Evolutionary conservation across 2,797 vertebrate genomes (phyloP), one percentile per base, ranked within the genome.

Genomic region (Epinephelus awoara): DNA sequence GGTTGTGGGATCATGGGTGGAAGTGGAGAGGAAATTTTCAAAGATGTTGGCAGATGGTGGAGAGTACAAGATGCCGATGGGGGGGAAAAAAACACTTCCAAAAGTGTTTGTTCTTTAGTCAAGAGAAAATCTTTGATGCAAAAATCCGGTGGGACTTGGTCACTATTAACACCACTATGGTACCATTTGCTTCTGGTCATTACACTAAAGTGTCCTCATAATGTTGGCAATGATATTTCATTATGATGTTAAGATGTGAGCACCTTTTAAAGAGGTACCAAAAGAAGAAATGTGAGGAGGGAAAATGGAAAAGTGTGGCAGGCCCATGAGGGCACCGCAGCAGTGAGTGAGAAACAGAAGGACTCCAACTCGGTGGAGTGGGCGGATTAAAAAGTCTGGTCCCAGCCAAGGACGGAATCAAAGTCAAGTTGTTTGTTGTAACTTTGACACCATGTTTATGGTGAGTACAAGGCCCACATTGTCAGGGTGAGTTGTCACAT

Each of bases 31-130:
- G 21, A 56, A 44, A 64, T 15, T 42, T 52, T 68, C 10, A 47
- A 54, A 54, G 66, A 15, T 61, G 50, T 46, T 71, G 56, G 42
- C 51, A 77, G 58, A 71, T 65, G 77, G 46, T 52, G 40, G 19
- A 64, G 29, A 1, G 11, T 17, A 2, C 50, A 72, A 74, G 44
- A 40, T 38, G 12, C n/a, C 17, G 11, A 61, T n/a, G 12, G 18
- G 19, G 5, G 3, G 8, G 19, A 40, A 40, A 38, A 50, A 51
- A 49, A 5, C 6, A 38, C 23, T 55, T 51, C 34, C 11, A 65
- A 15, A 44, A 54, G 47, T 13, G 55, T 67, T 76, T 70, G 21
- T 63, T 56, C 25, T 74, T 51, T 2, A 52, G 54, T 68, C 25
- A 58, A 57, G 29, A 49, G 19, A 73, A 66, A 19, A n/a, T 44